phyloP scores from a whole-genome alignment of 1,140 invertebrate genomes.

The Sarcophaga bullata region DNA sequence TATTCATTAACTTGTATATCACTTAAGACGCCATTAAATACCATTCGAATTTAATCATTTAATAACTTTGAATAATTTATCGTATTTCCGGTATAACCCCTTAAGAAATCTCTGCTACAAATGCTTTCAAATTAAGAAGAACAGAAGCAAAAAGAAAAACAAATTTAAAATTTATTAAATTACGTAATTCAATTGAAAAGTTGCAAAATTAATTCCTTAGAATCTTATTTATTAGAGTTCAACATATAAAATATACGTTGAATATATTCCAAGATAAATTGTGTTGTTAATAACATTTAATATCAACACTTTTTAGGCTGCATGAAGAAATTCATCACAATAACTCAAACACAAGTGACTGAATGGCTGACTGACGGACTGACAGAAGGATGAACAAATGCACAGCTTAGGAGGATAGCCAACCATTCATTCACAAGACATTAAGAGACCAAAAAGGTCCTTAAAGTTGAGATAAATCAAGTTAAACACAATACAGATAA shows the following conservation, averaged over 20 bases:
- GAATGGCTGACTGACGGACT: not conserved
- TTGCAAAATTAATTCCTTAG: too few relatives aligned
- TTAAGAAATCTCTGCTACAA: not conserved
- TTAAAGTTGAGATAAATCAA: not conserved
- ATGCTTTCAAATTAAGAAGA: not conserved
- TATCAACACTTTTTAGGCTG: not conserved
- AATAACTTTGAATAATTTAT: constrained; percentile 10
- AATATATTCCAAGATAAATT: not conserved
- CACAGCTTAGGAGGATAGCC: too few relatives aligned
- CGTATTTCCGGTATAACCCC: not conserved
- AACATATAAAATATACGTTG: not conserved
- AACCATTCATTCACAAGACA: too few relatives aligned
- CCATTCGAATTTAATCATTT: not conserved
- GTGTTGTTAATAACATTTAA: constrained; percentile 4
- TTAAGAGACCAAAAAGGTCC: not conserved
- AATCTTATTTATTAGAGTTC: not conserved
- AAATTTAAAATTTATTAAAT: not conserved
- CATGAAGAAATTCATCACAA: not conserved
- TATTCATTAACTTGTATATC: not conserved
- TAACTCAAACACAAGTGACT: not conserved
- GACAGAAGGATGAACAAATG: too few relatives aligned
- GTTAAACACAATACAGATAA: not conserved
- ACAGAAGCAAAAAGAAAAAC: not conserved
- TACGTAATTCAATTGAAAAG: not conserved
- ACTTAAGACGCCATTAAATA: not conserved